These are phyloP conservation scores for Atrichornis clamosus DNA, from an alignment of 2,113 vertebrate genomes.

Conservation along the genomic window DNA sequence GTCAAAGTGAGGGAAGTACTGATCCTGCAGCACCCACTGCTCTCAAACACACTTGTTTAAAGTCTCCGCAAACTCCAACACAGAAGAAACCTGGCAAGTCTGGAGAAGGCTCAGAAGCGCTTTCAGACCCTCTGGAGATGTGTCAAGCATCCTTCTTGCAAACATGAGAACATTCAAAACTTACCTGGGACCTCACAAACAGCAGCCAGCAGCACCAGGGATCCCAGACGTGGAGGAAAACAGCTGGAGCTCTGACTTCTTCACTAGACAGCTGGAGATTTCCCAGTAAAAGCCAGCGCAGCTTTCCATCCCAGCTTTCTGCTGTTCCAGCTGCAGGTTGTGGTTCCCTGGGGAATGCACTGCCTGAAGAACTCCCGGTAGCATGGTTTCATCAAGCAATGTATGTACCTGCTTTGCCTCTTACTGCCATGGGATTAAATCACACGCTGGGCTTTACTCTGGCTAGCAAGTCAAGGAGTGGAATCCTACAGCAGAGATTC, in stretches of 20 bases:
- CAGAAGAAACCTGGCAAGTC: neutral
- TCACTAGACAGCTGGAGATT: conserved; percentile 7
- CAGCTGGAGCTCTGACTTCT: conserved; percentile 21
- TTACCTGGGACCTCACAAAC: conserved; percentile 41
- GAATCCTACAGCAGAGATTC: neutral
- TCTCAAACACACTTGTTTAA: neutral
- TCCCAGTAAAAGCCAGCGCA: neutral
- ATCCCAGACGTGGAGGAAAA: conserved; percentile 40
- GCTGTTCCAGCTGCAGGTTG: neutral
- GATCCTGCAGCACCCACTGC: neutral
- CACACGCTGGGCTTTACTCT: neutral
- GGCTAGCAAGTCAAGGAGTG: neutral
- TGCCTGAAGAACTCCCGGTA: neutral
- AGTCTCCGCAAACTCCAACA: neutral
- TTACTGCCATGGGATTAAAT: neutral
- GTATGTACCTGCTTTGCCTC: neutral
- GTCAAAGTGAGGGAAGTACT: neutral
- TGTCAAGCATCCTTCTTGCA: neutral
- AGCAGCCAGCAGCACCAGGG: neutral
- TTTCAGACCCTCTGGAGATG: neutral
- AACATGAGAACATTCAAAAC: neutral
- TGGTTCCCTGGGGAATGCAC: neutral
- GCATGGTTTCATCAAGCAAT: neutral
- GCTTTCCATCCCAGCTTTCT: neutral
- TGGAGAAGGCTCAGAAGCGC: neutral